A percentile compares a stretch with the other conserved stretches of the same genome.
phyloP scores from a whole-genome alignment of 2,113 vertebrate genomes.

The Chiloscyllium plagiosum region DNA sequence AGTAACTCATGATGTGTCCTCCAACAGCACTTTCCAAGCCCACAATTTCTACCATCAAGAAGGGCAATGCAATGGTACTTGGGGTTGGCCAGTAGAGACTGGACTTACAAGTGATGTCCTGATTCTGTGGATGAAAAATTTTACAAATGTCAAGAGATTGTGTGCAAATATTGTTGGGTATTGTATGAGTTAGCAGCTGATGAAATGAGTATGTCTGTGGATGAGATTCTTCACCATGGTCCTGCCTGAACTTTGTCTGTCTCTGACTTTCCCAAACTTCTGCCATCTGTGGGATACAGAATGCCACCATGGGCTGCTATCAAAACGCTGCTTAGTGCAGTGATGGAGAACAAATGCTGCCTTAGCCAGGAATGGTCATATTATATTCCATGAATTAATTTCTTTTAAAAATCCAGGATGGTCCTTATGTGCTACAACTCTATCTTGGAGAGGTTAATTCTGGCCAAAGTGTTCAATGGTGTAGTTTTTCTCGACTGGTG shows the following conservation, averaged over 20 bases:
- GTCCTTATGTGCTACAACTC: not conserved
- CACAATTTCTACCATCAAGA: no score
- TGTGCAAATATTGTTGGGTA: not conserved
- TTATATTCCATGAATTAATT: no score
- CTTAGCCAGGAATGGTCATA: no score
- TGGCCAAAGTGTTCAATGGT: not conserved
- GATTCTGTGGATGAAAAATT: no score
- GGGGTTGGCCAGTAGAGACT: no score
- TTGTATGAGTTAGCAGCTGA: not conserved
- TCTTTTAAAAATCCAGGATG: not conserved
- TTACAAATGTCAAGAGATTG: no score
- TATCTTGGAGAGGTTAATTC: not conserved
- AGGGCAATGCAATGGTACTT: no score
- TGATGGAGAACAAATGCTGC: no score
- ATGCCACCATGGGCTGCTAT: not conserved
- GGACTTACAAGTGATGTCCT: no score
- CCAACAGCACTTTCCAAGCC: no score
- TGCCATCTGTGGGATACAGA: not conserved
- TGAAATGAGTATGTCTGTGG: not conserved
- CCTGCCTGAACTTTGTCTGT: not conserved
- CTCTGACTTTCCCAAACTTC: not conserved
- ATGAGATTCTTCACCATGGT: not conserved
- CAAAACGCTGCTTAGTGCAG: not conserved
- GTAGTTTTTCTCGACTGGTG: not conserved
- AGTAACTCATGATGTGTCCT: no score